These are phyloP conservation scores for Hydropotes inermis DNA, from an alignment of 2,113 vertebrate species.

Conservation along the genomic window DNA sequence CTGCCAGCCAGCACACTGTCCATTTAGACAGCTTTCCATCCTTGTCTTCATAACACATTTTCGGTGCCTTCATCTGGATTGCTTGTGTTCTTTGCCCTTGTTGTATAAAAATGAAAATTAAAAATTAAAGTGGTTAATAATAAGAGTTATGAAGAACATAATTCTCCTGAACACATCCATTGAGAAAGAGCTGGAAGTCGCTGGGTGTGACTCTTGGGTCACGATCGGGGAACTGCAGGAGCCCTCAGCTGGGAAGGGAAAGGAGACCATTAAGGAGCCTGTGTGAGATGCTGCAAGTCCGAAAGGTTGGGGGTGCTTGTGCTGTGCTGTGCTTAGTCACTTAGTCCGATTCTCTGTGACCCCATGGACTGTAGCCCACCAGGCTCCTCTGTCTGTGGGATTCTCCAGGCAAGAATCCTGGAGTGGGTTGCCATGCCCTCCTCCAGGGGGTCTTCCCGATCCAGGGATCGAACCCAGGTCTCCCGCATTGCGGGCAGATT, in stretches of 20 bases:
- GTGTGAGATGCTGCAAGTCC: neutral
- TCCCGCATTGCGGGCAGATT: neutral
- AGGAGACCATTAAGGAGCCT: accelerated
- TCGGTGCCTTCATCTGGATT: neutral
- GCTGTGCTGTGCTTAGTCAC: neutral
- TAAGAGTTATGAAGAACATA: neutral
- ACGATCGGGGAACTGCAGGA: neutral
- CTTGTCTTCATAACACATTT: neutral
- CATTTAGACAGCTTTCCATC: neutral
- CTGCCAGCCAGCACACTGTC: neutral
- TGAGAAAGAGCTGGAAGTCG: neutral
- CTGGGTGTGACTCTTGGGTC: accelerated
- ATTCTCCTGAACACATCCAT: neutral
- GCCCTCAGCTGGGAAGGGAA: neutral
- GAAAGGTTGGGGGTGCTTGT: neutral
- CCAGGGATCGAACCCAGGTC: neutral
- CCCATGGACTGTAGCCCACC: neutral
- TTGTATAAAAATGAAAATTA: conserved; percentile 7
- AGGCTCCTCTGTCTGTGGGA: neutral
- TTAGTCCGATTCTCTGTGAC: neutral
- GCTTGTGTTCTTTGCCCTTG: neutral
- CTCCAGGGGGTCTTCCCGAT: neutral
- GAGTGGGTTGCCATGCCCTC: neutral
- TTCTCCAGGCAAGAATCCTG: neutral
- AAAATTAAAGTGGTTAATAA: neutral